These are phyloP conservation scores for Prionace glauca DNA, from an alignment of 2,797 vertebrate species.

Conservation along the genomic window DNA sequence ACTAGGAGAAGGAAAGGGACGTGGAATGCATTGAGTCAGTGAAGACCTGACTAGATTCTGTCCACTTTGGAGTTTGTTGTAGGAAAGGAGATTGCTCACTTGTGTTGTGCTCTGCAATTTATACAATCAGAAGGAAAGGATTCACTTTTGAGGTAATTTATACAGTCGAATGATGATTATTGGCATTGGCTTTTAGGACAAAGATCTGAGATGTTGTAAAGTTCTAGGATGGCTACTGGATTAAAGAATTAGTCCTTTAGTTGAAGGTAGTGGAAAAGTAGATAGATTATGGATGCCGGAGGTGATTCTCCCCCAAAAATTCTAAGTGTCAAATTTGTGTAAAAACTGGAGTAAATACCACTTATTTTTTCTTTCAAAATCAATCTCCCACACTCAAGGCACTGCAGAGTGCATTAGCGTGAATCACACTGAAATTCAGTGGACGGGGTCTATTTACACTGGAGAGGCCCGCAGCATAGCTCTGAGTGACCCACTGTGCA, in stretches of 20 bases:
- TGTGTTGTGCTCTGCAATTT: background rate
- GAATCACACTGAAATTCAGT: no score
- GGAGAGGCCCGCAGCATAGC: no score
- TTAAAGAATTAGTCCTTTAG: background rate
- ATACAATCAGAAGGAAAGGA: background rate
- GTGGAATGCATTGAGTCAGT: background rate
- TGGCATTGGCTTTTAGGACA: background rate
- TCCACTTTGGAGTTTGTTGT: background rate
- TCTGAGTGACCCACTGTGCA: no score
- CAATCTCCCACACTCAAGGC: no score
- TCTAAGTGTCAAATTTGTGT: no score
- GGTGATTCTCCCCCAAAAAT: no score
- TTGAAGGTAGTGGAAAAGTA: background rate
- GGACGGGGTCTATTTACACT: no score
- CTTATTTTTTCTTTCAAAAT: no score
- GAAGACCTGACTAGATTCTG: background rate
- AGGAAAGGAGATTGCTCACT: background rate
- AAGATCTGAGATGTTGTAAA: background rate
- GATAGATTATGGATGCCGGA: background rate
- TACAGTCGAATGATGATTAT: background rate
- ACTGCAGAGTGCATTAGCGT: no score
- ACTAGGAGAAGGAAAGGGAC: background rate
- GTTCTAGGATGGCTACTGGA: background rate
- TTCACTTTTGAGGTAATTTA: conserved; percentile 1
- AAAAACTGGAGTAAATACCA: no score